Base-by-base conservation (phyloP, 2,888 invertebrate species). In the Nebria salina region DNA sequence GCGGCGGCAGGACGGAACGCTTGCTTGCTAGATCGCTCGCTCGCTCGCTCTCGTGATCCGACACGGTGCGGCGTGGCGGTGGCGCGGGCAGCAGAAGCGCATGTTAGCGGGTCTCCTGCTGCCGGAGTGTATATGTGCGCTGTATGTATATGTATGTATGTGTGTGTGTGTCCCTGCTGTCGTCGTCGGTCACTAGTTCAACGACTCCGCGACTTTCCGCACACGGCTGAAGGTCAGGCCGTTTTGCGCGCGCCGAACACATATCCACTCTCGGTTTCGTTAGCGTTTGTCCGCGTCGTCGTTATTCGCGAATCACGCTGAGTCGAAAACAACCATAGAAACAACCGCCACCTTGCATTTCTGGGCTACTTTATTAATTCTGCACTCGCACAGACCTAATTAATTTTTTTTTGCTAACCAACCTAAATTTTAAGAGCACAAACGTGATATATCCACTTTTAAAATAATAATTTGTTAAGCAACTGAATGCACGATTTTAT, bases 171-270 rank as follows among this genome's bases (percentile, higher is more conserved):
- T 54, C 54, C 82, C 76, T 74, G 82, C 75, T 68, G 80, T 75
- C 82, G 82, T 82, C 81, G 77, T 84, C 88, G 88, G 88, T 88
- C 88, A 88, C 87, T 89, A 85, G 89, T 89, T 89, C 89, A 89
- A 88, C 88, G 89, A 89, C 89, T 88, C 87, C 85, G 86, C 88
- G 88, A 88, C 89, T 89, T 89, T 89, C 88, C 88, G 88, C 88
- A 86, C 87, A 85, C 87, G 75, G 83, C 83, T 87, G 88, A 89
- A 89, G 89, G 89, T 88, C 89, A 87, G 85, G 84, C 84, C 54
- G 84, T 8, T 65, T 64, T 20, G n/a, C 83, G 83, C 82, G 82
- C 84, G 82, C 83, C 68, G 82, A 72, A 82, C 82, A 80, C 82
- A 83, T 84, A 84, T 75, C 26, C 73, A 78, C 77, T 78, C 77